phyloP scores from a whole-genome alignment of 2,888 invertebrate species.

The Strigamia transsilvanica region DNA sequence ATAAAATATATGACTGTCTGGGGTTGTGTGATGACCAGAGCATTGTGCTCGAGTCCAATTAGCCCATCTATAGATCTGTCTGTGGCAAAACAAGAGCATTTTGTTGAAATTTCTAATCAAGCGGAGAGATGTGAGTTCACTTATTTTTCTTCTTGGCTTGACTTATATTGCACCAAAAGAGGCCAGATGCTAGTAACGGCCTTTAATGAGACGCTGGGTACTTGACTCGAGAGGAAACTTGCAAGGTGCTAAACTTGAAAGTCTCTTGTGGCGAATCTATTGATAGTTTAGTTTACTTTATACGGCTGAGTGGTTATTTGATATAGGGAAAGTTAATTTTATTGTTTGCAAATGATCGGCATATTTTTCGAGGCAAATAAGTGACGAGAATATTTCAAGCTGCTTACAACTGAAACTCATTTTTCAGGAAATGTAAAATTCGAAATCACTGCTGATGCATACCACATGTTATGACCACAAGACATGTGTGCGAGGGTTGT shows the following conservation, averaged over 20 bases:
- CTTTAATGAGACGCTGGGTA: conserved; percentile 42
- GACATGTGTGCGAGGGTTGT: conserved; percentile 24
- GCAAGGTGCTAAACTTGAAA: conserved; percentile 36
- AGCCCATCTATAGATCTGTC: too few species aligned
- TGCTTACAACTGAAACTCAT: conserved; percentile 17
- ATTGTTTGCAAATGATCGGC: neutral
- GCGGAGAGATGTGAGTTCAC: conserved; percentile 22
- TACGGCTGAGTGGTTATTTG: conserved; percentile 4
- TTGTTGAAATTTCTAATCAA: conserved; percentile 28
- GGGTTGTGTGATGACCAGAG: too few species aligned
- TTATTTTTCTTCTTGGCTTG: conserved; percentile 45
- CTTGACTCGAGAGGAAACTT: conserved; percentile 43
- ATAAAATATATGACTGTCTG: too few species aligned
- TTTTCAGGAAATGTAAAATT: conserved; percentile 42
- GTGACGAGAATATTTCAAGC: neutral
- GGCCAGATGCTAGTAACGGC: conserved; percentile 45
- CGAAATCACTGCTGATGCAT: conserved; percentile 37
- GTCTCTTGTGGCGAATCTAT: conserved; percentile 33
- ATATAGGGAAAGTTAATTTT: neutral
- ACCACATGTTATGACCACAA: conserved; percentile 42
- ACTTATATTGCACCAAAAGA: conserved; percentile 44
- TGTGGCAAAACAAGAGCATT: neutral
- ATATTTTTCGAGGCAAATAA: neutral
- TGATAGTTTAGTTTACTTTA: conserved; percentile 30
- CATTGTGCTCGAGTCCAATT: too few species aligned